A percentile compares a stretch with the other conserved stretches of the same genome.
Evolutionary conservation across 2,888 invertebrate genomes (phyloP).

Genomic region (Oligia fasciuncula): DNA sequence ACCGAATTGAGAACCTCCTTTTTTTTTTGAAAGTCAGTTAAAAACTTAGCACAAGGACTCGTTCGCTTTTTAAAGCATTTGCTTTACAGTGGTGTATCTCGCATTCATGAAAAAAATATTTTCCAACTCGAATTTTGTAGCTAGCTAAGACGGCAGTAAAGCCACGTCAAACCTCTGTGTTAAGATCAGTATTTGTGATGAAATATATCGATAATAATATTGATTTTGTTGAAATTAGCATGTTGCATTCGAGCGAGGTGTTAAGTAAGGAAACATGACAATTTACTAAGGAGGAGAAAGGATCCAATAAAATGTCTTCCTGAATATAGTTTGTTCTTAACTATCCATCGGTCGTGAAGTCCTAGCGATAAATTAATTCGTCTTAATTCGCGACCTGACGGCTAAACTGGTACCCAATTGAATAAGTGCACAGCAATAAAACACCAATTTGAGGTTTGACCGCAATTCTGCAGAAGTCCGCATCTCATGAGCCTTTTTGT

Average conservation of each 20-base stretch:
- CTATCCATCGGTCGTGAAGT: background rate
- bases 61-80: background rate
- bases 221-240: conserved; percentile 13
- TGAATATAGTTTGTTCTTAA: background rate
- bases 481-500: too few species aligned
- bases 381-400: conserved; percentile 14
- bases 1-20: background rate
- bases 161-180: background rate
- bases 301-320: background rate
- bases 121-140: background rate
- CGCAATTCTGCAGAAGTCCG: background rate
- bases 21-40: background rate
- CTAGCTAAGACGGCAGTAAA: background rate
- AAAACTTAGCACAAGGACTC: background rate
- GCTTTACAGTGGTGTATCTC: background rate
- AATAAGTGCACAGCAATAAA: conserved; percentile 38
- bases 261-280: conserved; percentile 4
- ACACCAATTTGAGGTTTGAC: conserved; percentile 17
- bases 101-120: background rate
- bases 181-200: background rate
- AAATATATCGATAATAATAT: background rate
- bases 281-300: background rate
- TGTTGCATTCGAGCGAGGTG: conserved; percentile 1
- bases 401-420: conserved; percentile 25
- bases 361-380: conserved; percentile 22